Evolutionary conservation across 2,113 vertebrate species (phyloP).

Genomic region (Apodemus speciosus): DNA sequence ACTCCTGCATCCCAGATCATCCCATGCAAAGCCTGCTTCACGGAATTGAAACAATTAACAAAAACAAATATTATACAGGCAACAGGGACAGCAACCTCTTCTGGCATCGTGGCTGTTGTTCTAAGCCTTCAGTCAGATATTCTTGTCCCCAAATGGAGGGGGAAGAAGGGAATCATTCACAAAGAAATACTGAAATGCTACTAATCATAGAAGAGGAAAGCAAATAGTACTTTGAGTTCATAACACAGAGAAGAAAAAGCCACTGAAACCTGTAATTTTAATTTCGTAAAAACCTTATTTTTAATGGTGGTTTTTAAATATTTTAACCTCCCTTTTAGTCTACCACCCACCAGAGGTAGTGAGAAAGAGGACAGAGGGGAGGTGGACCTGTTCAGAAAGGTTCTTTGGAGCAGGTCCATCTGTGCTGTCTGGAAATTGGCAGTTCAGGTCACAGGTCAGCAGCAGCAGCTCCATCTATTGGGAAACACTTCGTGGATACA

Average conservation of each 20-base stretch:
- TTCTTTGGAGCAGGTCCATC: too few relatives aligned
- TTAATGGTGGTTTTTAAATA: too few relatives aligned
- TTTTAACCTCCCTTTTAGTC: too few relatives aligned
- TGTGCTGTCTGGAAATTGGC: too few relatives aligned
- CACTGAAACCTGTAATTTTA: not conserved
- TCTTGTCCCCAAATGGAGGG: not conserved
- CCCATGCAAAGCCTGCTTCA: constrained; percentile 42
- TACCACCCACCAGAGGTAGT: too few relatives aligned
- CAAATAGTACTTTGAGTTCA: not conserved
- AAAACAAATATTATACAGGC: constrained; percentile 39
- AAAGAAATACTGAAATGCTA: constrained; percentile 37
- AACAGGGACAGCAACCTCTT: not conserved
- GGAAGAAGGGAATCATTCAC: constrained; percentile 49
- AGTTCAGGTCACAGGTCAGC: too few relatives aligned
- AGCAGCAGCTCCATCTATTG: too few relatives aligned
- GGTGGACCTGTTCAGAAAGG: too few relatives aligned
- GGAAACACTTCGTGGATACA: too few relatives aligned
- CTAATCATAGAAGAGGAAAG: constrained; percentile 40
- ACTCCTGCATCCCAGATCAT: not conserved
- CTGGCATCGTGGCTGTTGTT: not conserved
- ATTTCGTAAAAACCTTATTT: too few relatives aligned
- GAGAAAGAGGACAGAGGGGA: too few relatives aligned
- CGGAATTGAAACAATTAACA: constrained; percentile 67
- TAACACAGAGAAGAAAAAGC: constrained; percentile 29
- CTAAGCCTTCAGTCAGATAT: not conserved